Conservation (phyloP, 2,113 vertebrate species). For the Toxotes jaculatrix region DNA sequence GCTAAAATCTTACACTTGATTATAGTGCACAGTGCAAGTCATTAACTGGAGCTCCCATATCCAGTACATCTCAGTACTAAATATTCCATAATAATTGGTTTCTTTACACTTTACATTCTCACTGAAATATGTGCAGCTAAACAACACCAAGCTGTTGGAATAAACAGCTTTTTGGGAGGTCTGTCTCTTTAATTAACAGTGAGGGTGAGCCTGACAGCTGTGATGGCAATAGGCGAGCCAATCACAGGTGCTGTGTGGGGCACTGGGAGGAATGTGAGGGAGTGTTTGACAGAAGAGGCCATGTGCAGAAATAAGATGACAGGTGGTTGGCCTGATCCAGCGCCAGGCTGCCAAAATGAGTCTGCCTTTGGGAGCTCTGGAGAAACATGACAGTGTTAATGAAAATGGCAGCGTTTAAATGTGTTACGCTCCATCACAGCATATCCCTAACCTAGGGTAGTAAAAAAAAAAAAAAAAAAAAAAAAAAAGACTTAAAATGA, state of each 20-base stretch:
- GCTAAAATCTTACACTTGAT: too few relatives aligned
- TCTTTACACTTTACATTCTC: conserved; percentile 23
- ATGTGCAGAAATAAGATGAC: conserved; percentile 78
- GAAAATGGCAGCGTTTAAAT: conserved; percentile 70
- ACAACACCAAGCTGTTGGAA: conserved; percentile 42
- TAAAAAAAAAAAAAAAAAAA: conserved; percentile 6
- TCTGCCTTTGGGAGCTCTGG: conserved; percentile 62
- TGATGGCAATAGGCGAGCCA: conserved; percentile 67
- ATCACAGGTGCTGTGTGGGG: conserved; percentile 75
- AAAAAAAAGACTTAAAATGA: not conserved
- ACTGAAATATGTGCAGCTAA: conserved; percentile 12
- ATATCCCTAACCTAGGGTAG: conserved; percentile 16
- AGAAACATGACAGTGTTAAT: conserved; percentile 66
- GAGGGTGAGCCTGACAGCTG: conserved; percentile 76
- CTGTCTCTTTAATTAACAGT: conserved; percentile 78
- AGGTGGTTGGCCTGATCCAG: conserved; percentile 77
- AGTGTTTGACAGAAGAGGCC: conserved; percentile 74
- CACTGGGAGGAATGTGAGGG: conserved; percentile 64
- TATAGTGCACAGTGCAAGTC: not conserved
- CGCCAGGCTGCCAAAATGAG: conserved; percentile 70
- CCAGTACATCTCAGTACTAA: not conserved
- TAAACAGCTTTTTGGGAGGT: conserved; percentile 73
- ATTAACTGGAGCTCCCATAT: not conserved
- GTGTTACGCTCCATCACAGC: conserved; percentile 35
- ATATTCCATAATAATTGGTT: conserved; percentile 7